phyloP scores from a whole-genome alignment of 2,888 invertebrate genomes.

The Automeris io region DNA sequence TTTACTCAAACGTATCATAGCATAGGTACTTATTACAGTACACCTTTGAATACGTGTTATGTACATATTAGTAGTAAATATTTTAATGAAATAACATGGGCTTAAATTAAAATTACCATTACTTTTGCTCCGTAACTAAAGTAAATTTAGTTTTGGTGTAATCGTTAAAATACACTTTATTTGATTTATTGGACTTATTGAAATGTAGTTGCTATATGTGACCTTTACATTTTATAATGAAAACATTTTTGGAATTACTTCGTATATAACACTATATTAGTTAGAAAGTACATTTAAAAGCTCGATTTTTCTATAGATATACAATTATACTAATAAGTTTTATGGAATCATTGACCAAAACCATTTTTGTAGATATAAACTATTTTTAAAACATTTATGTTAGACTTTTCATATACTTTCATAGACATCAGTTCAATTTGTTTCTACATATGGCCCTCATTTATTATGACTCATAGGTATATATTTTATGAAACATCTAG shows the following conservation, averaged over 20 bases:
- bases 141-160: not conserved
- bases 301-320: not conserved
- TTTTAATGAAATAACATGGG: conserved; percentile 35
- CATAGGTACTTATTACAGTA: conserved; percentile 20
- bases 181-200: not conserved
- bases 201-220: not conserved
- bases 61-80: conserved; percentile 66
- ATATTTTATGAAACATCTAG: not conserved
- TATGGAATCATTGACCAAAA: conserved; percentile 7
- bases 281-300: too few relatives aligned
- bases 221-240: not conserved
- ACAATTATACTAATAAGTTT: conserved; percentile 2
- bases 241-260: not conserved
- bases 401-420: not conserved
- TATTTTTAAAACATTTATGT: not conserved
- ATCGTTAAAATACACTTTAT: not conserved
- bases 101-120: conserved; percentile 10
- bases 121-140: not conserved
- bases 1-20: conserved; percentile 19
- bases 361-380: conserved; percentile 2
- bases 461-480: not conserved
- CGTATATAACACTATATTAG: not conserved
- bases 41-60: conserved; percentile 37
- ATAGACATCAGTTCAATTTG: not conserved
- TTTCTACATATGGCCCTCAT: not conserved